Base-by-base conservation (phyloP, 1,140 invertebrate species). In the Bombyx mandarina region DNA sequence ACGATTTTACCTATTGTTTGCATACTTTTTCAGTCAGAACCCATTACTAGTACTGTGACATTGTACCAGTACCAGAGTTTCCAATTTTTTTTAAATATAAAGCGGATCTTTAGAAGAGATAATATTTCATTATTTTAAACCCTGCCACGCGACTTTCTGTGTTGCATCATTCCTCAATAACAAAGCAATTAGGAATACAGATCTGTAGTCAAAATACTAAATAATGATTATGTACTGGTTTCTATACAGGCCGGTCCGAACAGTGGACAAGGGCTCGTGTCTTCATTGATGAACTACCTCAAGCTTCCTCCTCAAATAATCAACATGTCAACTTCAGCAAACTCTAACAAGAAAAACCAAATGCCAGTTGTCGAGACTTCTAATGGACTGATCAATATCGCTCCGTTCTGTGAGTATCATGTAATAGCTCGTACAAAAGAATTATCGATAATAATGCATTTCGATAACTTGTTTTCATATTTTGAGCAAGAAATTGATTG, bases 371-470 rank as follows among this genome's bases (percentile, higher is more conserved):
- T 88, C 9, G 89, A 90, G 63, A 89, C 89, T 22, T 85, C 83
- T 10, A 90, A 93, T 70, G 93, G 94, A 2, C 80, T 97, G 4
- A 88, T 96, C 10, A 98, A 98, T 82, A 97, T 97, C 86, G 96
- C 96, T 18, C 96, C 96, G 1, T 89, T 96, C 26, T 94, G 93
- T 91, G 83, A 86, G 86, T 83, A 45, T 8, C 35, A 35, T 12
- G 7, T 51, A 12, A 8, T 18, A 8, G 6, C 12, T 6, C 26
- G 1, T 35, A 35, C 4, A 35, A 35, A 8, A 12, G 5, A 51
- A 46, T 1, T 9, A 18, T 46, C 2, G n/a, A 46, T 12, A 46
- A 1, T 9, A 12, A 12, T 46, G 45, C 45, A 3, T 2, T 46
- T 46, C n/a, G 45, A 12, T 46, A 46, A 46, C 45, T 9, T 46